Conservation (phyloP, 2,113 vertebrate genomes). For the Ciconia boyciana region DNA sequence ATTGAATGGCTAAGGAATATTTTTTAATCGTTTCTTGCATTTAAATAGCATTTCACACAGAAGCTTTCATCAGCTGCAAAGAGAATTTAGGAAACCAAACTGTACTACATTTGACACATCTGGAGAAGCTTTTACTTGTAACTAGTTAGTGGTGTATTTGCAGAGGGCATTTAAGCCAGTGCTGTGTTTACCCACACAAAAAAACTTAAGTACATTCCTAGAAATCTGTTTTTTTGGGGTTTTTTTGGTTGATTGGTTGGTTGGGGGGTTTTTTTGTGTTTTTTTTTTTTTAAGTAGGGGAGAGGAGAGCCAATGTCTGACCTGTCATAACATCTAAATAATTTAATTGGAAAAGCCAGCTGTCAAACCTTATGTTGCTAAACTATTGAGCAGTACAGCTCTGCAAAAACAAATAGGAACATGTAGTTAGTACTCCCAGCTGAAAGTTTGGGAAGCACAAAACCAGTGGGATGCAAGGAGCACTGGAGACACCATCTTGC, state of each 20-base stretch:
- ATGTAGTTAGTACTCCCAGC: not conserved
- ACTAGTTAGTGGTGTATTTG: not conserved
- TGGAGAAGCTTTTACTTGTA: constrained; percentile 10
- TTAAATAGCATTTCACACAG: not conserved
- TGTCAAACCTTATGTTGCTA: not conserved
- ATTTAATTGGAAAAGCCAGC: constrained; percentile 31
- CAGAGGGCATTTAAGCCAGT: not conserved
- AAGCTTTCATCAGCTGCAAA: not conserved
- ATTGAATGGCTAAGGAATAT: not conserved
- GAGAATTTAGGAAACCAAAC: not conserved
- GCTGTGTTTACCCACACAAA: not conserved
- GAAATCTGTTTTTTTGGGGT: not conserved
- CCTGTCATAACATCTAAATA: not conserved
- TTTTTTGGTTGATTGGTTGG: too few relatives aligned
- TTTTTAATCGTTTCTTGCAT: not conserved
- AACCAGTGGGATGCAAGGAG: not conserved
- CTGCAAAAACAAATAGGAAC: not conserved
- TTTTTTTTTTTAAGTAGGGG: not conserved
- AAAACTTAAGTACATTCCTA: not conserved
- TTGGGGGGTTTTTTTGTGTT: not conserved
- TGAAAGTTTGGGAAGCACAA: not conserved
- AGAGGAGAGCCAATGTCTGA: not conserved
- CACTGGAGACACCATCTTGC: constrained; percentile 23
- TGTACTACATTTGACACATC: not conserved
- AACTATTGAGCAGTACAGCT: not conserved